Conservation (phyloP, 2,888 invertebrate genomes). For the Nowickia ferox region DNA sequence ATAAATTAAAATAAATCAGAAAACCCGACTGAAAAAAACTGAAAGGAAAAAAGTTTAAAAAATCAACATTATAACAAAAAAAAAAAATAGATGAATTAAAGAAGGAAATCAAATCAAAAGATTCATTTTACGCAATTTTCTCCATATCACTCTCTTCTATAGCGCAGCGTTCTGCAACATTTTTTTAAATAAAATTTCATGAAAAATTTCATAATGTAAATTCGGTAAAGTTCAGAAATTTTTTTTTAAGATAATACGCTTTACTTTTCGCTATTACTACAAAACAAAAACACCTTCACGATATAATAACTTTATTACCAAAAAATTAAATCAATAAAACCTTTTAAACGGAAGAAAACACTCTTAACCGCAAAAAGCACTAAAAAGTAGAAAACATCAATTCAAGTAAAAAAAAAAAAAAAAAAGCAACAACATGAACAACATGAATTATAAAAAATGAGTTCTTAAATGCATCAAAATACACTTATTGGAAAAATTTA, state of each 20-base stretch:
- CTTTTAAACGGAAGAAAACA: conserved; percentile 18
- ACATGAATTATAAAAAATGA: conserved; percentile 70
- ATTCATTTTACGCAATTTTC: too few relatives aligned
- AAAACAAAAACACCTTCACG: not conserved
- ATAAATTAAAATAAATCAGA: too few relatives aligned
- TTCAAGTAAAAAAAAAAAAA: not conserved
- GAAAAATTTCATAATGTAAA: too few relatives aligned
- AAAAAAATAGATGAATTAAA: too few relatives aligned
- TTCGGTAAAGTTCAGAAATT: not conserved
- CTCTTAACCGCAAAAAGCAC: not conserved
- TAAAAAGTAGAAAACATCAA: conserved; percentile 6
- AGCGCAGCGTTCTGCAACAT: too few relatives aligned
- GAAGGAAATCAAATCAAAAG: too few relatives aligned
- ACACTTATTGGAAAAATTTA: conserved; percentile 74
- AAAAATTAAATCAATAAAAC: not conserved
- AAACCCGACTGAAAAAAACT: too few relatives aligned
- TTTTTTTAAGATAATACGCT: not conserved
- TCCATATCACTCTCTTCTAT: too few relatives aligned
- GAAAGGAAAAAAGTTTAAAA: too few relatives aligned
- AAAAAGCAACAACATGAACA: conserved; percentile 39
- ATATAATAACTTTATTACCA: conserved; percentile 45
- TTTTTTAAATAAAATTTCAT: too few relatives aligned
- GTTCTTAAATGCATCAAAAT: conserved; percentile 74
- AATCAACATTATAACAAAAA: too few relatives aligned
- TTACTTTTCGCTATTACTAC: not conserved